Evolutionary conservation across 2,113 vertebrate species (phyloP).

Genomic region (Lontra canadensis): DNA sequence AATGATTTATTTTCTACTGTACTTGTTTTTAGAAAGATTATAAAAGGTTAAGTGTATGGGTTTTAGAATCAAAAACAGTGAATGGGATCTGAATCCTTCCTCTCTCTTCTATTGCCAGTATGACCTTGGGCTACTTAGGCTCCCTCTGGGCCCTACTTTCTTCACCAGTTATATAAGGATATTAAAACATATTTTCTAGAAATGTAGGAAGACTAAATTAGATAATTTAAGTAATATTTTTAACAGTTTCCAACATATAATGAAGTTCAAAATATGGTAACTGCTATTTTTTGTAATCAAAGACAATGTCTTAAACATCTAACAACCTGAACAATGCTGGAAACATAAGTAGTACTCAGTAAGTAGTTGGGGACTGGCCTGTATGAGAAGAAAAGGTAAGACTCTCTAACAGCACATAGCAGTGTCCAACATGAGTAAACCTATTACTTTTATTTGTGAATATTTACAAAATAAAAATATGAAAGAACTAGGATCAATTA

Average conservation of each 20-base stretch:
- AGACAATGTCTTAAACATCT: neutral
- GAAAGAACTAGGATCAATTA: neutral
- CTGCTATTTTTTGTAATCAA: neutral
- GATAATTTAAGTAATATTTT: constrained; percentile 1
- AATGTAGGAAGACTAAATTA: neutral
- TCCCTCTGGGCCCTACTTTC: neutral
- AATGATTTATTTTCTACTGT: neutral
- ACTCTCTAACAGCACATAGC: neutral
- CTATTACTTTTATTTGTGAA: neutral
- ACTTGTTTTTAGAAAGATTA: neutral
- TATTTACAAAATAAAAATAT: neutral
- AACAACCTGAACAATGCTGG: neutral
- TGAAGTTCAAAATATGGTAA: neutral
- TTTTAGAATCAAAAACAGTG: neutral
- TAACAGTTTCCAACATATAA: neutral
- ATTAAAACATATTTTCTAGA: neutral
- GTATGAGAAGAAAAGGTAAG: neutral
- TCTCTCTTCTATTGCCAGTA: neutral
- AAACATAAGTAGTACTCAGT: neutral
- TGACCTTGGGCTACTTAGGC: neutral
- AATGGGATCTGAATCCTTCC: neutral
- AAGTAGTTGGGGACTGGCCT: neutral
- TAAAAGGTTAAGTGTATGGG: neutral
- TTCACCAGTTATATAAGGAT: neutral
- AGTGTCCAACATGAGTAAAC: neutral